Percentiles rank a stretch among this genome's conserved stretches.
Conservation (phyloP, 2,113 vertebrate genomes). For the Montifringilla adamsi region DNA sequence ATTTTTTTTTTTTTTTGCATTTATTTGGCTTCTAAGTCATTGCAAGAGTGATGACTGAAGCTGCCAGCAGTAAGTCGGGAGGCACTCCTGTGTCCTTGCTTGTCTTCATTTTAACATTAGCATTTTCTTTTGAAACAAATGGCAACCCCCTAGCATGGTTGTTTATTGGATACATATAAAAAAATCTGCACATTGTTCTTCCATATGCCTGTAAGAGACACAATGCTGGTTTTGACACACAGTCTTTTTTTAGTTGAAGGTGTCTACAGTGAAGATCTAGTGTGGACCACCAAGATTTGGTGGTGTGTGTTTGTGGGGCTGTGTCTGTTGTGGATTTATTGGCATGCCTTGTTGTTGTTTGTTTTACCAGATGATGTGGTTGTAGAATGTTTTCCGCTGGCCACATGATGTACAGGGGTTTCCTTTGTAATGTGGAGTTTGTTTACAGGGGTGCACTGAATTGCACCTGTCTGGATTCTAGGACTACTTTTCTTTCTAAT, state of each 20-base stretch:
- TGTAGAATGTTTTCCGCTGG: neutral
- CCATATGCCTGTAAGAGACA: neutral
- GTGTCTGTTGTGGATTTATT: neutral
- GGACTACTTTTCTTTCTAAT: neutral
- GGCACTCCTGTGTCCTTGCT: neutral
- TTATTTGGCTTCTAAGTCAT: neutral
- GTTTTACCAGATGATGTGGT: neutral
- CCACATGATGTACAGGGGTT: neutral
- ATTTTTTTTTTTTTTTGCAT: neutral
- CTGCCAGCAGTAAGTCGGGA: neutral
- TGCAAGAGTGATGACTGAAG: neutral
- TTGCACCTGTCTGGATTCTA: neutral
- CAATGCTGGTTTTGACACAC: neutral
- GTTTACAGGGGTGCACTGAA: neutral
- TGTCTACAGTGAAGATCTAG: neutral
- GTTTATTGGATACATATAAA: neutral
- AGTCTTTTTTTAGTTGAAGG: neutral
- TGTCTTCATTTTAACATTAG: neutral
- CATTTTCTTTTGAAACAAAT: neutral
- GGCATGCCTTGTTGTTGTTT: neutral
- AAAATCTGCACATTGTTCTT: neutral
- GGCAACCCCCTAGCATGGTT: rapidly evolving
- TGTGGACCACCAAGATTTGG: neutral
- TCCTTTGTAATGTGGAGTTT: neutral
- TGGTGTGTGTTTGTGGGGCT: neutral